phyloP scores from a whole-genome alignment of 2,113 vertebrate species.

The Galbula dea region DNA sequence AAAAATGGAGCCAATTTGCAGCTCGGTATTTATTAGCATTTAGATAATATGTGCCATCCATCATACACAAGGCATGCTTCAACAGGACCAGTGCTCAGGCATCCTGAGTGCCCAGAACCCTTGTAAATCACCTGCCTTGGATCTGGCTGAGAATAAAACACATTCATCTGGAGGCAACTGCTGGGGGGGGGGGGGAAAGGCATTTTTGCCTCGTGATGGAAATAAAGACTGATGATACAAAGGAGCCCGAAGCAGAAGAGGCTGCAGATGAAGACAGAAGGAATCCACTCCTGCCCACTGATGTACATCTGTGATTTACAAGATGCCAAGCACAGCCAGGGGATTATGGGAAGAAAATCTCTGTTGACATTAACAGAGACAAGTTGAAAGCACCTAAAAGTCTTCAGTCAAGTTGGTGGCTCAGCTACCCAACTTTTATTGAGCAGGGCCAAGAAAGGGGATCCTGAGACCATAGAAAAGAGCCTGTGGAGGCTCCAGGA shows the following conservation, averaged over 20 bases:
- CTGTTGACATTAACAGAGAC: neutral
- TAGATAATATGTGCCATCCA: slow-evolving; percentile 53
- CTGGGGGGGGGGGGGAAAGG: neutral
- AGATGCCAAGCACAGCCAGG: neutral
- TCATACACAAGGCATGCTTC: neutral
- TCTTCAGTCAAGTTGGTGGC: neutral
- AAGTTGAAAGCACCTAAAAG: neutral
- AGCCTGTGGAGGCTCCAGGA: neutral
- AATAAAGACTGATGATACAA: neutral
- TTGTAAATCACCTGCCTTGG: neutral
- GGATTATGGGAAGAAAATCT: neutral
- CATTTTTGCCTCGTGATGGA: neutral
- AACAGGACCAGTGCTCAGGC: neutral
- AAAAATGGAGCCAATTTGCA: slow-evolving; percentile 59
- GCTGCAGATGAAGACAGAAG: neutral
- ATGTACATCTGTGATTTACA: neutral
- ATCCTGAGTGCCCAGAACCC: neutral
- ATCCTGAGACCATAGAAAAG: neutral
- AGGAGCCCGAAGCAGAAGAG: neutral
- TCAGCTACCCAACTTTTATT: neutral
- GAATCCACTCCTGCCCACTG: neutral
- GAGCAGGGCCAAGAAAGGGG: neutral
- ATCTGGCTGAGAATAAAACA: neutral
- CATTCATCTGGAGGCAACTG: neutral
- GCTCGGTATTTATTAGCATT: slow-evolving; percentile 58